A percentile compares a stretch with the other conserved stretches of the same genome.
Conservation (phyloP, 2,888 invertebrate species). For the Parnassius smintheus region DNA sequence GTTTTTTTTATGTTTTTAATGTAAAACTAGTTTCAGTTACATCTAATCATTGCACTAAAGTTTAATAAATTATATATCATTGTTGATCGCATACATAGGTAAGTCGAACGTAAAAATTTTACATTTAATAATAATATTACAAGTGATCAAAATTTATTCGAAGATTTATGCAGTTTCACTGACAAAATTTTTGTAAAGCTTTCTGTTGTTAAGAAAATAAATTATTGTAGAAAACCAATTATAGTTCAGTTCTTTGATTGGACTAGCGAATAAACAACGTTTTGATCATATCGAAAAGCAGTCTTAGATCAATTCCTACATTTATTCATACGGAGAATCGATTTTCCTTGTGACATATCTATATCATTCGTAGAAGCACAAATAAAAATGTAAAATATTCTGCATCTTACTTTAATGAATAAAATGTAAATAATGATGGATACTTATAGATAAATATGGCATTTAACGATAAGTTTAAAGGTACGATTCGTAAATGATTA, state of each 20-base stretch:
- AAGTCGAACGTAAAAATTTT: constrained; percentile 18
- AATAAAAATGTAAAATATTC: constrained; percentile 37
- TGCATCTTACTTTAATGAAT: constrained; percentile 37
- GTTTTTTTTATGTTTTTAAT: constrained; percentile 59
- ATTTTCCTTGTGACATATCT: constrained; percentile 17
- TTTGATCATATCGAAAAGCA: constrained; percentile 64
- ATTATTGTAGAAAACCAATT: constrained; percentile 36
- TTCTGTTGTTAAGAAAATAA: constrained; percentile 45
- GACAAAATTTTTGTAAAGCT: constrained; percentile 32
- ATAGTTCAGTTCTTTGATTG: constrained; percentile 29
- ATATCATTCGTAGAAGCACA: constrained; percentile 46
- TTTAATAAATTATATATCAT: constrained; percentile 75
- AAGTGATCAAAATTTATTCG: constrained; percentile 43
- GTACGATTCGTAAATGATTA: constrained; percentile 75
- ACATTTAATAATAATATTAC: constrained; percentile 41
- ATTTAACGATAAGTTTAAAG: constrained; percentile 75
- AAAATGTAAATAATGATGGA: constrained; percentile 65
- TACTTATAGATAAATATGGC: constrained; percentile 77
- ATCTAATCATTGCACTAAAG: constrained; percentile 80
- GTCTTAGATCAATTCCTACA: constrained; percentile 78
- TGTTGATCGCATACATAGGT: constrained; percentile 59
- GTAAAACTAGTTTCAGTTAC: constrained; percentile 68
- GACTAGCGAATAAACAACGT: constrained; percentile 42
- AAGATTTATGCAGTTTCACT: constrained; percentile 43
- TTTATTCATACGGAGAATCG: constrained; percentile 41